Evolutionary conservation across 2,113 vertebrate genomes (phyloP), one percentile per base, ranked within the genome.

Genomic region (Pygathrix nemaeus): DNA sequence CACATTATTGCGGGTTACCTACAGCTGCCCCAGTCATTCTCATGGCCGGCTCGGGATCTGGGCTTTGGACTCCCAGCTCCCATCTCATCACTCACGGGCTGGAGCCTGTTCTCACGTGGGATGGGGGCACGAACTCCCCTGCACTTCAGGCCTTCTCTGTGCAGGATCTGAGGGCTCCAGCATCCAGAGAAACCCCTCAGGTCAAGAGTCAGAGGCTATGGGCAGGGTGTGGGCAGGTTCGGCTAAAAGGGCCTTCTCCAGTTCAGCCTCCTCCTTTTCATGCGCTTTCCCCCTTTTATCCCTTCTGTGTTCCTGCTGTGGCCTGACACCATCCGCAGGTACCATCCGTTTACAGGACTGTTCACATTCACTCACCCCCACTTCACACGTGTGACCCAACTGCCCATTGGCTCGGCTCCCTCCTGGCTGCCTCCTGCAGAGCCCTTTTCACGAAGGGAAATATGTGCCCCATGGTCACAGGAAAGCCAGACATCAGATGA

Each of bases 241-340:
- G 0, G 1, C 45, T 27, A 23, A 10, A 80, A 48, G 25, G 40
- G 23, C 7, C 25, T n/a, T 20, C 55, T 52, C 27, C n/a, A 13
- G 23, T 8, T 0, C 21, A 10, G 18, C 9, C 21, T 18, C 27
- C 8, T 1, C 23, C 11, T 64, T 45, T 38, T 30, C 38, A 20
- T 5, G 14, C 10, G 43, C 25, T 0, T 6, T 52, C 3, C 76
- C 38, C 7, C 55, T 4, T 57, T 18, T 0, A 18, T 10, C 52
- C 59, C 18, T 1, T 7, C 40, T 83, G 20, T 1, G 3, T 38
- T 73, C 6, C 2, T 27, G 25, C 59, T 2, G 4, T 0, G 3
- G 1, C 57, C 38, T 32, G 4, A 13, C 14, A 21, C 5, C 1
- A 0, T 18, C 11, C 68, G 30, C 0, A 0, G 1, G 0, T 0